Percentiles rank a stretch among this genome's conserved stretches.
phyloP scores from a whole-genome alignment of 2,797 vertebrate genomes.

The Loris lydekkerianus region DNA sequence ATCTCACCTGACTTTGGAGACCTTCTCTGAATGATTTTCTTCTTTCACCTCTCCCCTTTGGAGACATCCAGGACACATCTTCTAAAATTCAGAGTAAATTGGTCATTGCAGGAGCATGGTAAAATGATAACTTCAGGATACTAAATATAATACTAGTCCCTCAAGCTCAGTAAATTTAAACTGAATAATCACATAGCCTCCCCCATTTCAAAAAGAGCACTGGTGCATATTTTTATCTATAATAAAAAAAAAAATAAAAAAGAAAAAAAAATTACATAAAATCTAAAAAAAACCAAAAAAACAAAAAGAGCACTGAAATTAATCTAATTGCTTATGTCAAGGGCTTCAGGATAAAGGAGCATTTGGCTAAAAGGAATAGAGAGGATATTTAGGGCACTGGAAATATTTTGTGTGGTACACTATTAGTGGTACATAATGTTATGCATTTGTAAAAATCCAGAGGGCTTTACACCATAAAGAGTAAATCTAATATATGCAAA shows the following conservation, averaged over 20 bases:
- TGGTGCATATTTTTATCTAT: too few relatives aligned
- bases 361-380: background rate
- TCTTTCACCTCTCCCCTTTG: background rate
- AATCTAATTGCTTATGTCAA: background rate
- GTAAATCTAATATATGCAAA: background rate
- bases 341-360: background rate
- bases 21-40: slow-evolving; percentile 1
- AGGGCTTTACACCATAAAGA: background rate
- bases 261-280: too few relatives aligned
- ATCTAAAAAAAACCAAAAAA: too few relatives aligned
- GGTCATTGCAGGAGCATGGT: background rate
- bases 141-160: background rate
- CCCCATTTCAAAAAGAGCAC: background rate
- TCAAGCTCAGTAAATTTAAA: slow-evolving; percentile 3
- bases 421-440: background rate
- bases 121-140: background rate
- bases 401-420: background rate
- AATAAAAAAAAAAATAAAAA: too few relatives aligned
- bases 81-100: background rate
- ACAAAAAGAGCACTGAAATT: background rate
- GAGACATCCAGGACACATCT: background rate
- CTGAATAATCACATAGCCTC: background rate
- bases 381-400: background rate
- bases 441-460: background rate
- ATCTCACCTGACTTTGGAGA: slow-evolving; percentile 15